Base-by-base conservation (phyloP, 2,113 vertebrate species). In the Cichladusa arquata region DNA sequence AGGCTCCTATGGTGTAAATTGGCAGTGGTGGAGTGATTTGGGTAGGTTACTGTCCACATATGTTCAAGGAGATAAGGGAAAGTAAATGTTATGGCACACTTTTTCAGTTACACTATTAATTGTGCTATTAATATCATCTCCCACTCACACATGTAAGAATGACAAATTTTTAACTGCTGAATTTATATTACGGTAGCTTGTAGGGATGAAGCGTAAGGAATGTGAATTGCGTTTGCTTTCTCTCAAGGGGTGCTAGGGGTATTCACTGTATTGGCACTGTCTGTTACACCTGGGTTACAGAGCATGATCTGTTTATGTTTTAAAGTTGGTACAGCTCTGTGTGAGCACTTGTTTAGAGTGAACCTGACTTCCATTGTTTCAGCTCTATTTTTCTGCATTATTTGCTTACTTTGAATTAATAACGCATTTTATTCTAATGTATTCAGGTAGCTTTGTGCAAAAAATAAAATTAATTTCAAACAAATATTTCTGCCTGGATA, bases 21-120 rank as follows among this genome's bases (percentile, higher is more conserved):
- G 78, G 45, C 89, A 78, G 86, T 74, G 65, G 83, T 88, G 83
- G 83, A 93, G 73, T 86, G 53, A 67, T 95, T 92, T 33, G 91
- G 94, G 91, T 95, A 94, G 77, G 95, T 95, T 44, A 51, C 44
- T 70, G 19, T 81, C 29, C 5, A 12, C 28, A 11, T 34, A 6
- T 19, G 2, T 73, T 88, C 18, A 74, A 60, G 29, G 12, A 69
- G 20, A 56, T 74, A 76, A 54, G 12, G 20, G n/a, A 15, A 70
- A 69, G 19, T 2, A 80, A 76, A 31, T 47, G 22, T 57, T 90
- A 54, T 54, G 44, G 18, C 58, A 16, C 5, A 9, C 1, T 45
- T 73, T 94, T 87, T 47, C 40, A 48, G 20, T 85, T 76, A 54
- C 31, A 24, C 24, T 60, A 0, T 17, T 10, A 45, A 36, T 1